Percentiles rank a stretch among this genome's conserved stretches.
phyloP scores from a whole-genome alignment of 2,888 invertebrate genomes.

The Subacronicta megacephala region DNA sequence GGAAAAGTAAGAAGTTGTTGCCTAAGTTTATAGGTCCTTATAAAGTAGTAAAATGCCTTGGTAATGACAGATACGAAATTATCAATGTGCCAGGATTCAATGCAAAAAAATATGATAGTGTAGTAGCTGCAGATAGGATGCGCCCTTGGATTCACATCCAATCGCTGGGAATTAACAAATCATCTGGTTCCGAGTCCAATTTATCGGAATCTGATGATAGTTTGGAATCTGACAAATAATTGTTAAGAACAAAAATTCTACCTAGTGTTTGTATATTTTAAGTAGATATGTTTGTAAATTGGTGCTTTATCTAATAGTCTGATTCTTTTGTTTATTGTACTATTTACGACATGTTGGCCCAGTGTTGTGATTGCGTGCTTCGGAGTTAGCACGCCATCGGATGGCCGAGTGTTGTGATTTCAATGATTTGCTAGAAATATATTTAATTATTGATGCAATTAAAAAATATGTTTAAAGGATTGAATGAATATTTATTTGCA shows the following conservation, averaged over 20 bases:
- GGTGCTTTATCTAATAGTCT: too few species aligned
- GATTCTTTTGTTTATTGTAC: too few species aligned
- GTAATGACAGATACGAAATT: constrained; percentile 14
- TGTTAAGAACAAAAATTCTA: too few species aligned
- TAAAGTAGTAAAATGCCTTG: neutral
- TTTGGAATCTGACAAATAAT: too few species aligned
- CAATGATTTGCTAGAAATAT: too few species aligned
- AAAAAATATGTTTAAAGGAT: too few species aligned
- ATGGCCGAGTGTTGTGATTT: constrained; percentile 4
- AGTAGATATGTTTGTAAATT: too few species aligned
- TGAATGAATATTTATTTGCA: too few species aligned
- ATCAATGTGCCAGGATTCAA: constrained; percentile 10
- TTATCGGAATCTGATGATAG: too few species aligned
- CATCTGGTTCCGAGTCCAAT: neutral
- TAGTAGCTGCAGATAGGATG: constrained; percentile 13
- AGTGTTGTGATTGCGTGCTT: neutral
- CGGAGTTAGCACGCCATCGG: neutral
- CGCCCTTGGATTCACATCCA: constrained; percentile 12
- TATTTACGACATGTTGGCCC: too few species aligned
- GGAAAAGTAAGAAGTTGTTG: constrained; percentile 12
- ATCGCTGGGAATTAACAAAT: neutral
- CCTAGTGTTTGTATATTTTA: too few species aligned
- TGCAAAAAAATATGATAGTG: constrained; percentile 3
- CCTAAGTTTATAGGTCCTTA: constrained; percentile 11
- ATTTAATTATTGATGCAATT: too few species aligned